These are phyloP conservation scores for Lepisosteus oculatus DNA, from an alignment of 2,113 vertebrate genomes.

Conservation along the genomic window DNA sequence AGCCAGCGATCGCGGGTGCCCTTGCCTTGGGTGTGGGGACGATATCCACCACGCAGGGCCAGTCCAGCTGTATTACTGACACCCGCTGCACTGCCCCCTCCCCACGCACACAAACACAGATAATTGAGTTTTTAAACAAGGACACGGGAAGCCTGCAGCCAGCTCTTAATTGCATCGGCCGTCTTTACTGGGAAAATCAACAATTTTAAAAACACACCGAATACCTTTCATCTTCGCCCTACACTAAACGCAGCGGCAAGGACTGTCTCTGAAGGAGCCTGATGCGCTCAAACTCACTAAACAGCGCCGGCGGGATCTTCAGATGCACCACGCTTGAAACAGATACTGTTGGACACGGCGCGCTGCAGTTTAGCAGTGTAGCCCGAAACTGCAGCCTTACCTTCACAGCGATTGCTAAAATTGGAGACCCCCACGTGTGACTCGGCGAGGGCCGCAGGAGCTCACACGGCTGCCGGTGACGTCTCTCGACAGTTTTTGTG, in stretches of 20 bases:
- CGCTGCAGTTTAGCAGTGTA: conserved; percentile 38
- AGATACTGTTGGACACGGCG: conserved; percentile 57
- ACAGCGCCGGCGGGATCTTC: conserved; percentile 61
- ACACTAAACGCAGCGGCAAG: conserved; percentile 65
- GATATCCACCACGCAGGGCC: background rate
- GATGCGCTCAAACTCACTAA: conserved; percentile 71
- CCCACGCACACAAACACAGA: conserved; percentile 28
- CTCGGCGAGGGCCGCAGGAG: background rate
- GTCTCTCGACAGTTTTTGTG: too few relatives aligned
- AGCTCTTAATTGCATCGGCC: conserved; percentile 68
- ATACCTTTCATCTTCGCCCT: conserved; percentile 66
- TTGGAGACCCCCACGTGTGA: background rate
- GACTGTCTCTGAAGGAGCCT: conserved; percentile 61
- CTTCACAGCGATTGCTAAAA: background rate
- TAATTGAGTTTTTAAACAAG: conserved; percentile 66
- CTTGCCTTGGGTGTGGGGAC: too few relatives aligned
- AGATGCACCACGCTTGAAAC: conserved; percentile 59
- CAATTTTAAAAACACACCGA: conserved; percentile 74
- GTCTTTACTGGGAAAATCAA: conserved; percentile 73
- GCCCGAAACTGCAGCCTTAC: conserved; percentile 48
- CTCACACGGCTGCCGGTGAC: too few relatives aligned
- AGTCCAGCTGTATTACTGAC: background rate
- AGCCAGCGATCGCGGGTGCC: too few relatives aligned
- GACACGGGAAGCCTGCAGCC: conserved; percentile 64
- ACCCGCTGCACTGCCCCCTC: background rate